Evolutionary conservation across 2,888 invertebrate species (phyloP), one percentile per base, ranked within the genome.

Genomic region (Lasioglossum oenotherae): DNA sequence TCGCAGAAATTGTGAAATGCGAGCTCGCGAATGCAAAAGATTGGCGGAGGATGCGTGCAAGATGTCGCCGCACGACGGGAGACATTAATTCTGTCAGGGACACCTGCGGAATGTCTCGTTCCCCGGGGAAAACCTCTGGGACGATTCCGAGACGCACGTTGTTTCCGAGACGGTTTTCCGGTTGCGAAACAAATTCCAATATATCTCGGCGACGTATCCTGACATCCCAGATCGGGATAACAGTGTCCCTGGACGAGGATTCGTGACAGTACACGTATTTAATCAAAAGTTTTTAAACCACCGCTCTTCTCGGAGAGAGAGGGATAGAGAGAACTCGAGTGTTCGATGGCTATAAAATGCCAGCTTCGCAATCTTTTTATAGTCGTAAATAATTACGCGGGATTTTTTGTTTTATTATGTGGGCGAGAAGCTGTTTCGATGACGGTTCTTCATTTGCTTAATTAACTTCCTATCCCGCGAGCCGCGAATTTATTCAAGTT

Each of bases 171-270:
- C 53, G 71, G 31, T 31, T 60, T 60, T 10, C 60, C 60, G 60
- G 60, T 60, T 60, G 27, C 5, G 16, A 78, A 31, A 19, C 35
- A 78, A 78, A 78, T 78, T 78, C 78, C 44, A 78, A 78, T 72
- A 57, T 72, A 57, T 57, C 72, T 14, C 57, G 12, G 38, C 60
- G 31, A 35, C 74, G 67, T 44, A 35, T 57, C 38, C 53, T 14
- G 49, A 38, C 19, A 31, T 46, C 31, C 72, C 16, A 4, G 12
- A 35, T 74, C 74, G 31, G 69, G 35, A 41, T 23, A 69, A 41
- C 69, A 23, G 38, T 38, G 35, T 12, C 10, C 38, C 38, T 38
- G 19, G 10, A 41, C 69, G 23, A 23, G 35, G 38, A 23, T 35
- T 12, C 69, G 38, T 38, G 69, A 69, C 69, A 69, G 8, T 49